Evolutionary conservation across 2,797 vertebrate species (phyloP).

Genomic region (Erethizon dorsatum): DNA sequence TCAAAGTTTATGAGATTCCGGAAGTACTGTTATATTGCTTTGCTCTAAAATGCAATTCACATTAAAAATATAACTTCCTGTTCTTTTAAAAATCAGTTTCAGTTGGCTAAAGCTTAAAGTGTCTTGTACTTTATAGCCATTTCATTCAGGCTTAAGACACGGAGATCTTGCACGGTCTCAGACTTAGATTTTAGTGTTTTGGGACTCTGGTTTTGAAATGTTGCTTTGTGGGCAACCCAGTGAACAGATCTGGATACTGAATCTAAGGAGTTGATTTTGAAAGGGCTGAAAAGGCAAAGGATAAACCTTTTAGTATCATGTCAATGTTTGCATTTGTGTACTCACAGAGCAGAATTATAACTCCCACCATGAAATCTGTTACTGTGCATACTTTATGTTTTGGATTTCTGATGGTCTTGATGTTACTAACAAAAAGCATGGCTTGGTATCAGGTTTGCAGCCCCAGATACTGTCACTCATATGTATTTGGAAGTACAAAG

Average conservation of each 20-base stretch:
- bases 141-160: conserved; percentile 16
- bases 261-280: background rate
- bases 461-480: background rate
- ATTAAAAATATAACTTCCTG: conserved; percentile 55
- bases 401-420: background rate
- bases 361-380: background rate
- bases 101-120: conserved; percentile 28
- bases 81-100: conserved; percentile 49
- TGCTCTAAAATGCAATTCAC: conserved; percentile 64
- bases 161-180: background rate
- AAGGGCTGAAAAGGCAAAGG: background rate
- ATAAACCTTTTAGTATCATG: background rate
- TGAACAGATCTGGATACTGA: background rate
- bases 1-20: conserved; percentile 76
- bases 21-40: conserved; percentile 68
- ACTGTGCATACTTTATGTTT: background rate
- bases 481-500: background rate
- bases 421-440: background rate
- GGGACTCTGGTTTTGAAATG: conserved; percentile 14
- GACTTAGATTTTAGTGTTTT: conserved; percentile 12
- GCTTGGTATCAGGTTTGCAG: background rate
- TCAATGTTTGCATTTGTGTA: background rate
- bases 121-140: background rate
- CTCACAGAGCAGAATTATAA: background rate
- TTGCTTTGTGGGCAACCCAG: conserved; percentile 8